phyloP scores from a whole-genome alignment of 2,113 vertebrate species.

The Tretioscincus oriximinensis region DNA sequence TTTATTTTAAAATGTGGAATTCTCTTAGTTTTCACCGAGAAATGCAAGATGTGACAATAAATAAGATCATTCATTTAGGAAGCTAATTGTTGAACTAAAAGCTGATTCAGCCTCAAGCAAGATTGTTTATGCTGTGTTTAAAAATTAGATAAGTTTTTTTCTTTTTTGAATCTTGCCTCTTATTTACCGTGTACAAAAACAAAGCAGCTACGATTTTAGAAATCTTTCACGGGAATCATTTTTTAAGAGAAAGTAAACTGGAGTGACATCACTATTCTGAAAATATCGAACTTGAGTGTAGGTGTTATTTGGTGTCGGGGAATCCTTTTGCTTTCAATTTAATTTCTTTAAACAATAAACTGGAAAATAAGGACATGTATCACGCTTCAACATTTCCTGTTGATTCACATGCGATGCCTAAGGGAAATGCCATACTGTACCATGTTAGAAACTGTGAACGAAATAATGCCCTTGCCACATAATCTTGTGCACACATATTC shows the following conservation, averaged over 20 bases:
- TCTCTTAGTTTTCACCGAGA: background rate
- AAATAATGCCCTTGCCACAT: constrained; percentile 1
- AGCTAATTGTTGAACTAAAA: background rate
- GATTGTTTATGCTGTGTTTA: background rate
- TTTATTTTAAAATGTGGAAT: background rate
- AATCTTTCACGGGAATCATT: background rate
- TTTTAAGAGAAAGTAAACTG: constrained; percentile 49
- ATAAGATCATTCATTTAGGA: background rate
- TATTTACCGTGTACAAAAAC: too few relatives aligned
- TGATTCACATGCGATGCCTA: constrained; percentile 35
- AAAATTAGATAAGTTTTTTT: background rate
- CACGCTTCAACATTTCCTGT: constrained; percentile 42
- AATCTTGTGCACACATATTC: background rate
- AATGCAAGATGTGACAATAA: background rate
- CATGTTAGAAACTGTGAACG: constrained; percentile 41
- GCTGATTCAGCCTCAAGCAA: background rate
- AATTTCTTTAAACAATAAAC: constrained; percentile 31
- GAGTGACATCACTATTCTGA: constrained; percentile 46
- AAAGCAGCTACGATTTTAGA: background rate
- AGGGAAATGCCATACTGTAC: constrained; percentile 25
- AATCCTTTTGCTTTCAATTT: background rate
- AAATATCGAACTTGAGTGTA: constrained; percentile 31
- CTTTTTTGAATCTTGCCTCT: too few relatives aligned
- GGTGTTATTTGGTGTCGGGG: background rate
- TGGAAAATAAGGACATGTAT: constrained; percentile 46